Percentiles rank a stretch among this genome's conserved stretches.
Conservation (phyloP, 2,113 vertebrate species). For the Dipodomys stephensi region DNA sequence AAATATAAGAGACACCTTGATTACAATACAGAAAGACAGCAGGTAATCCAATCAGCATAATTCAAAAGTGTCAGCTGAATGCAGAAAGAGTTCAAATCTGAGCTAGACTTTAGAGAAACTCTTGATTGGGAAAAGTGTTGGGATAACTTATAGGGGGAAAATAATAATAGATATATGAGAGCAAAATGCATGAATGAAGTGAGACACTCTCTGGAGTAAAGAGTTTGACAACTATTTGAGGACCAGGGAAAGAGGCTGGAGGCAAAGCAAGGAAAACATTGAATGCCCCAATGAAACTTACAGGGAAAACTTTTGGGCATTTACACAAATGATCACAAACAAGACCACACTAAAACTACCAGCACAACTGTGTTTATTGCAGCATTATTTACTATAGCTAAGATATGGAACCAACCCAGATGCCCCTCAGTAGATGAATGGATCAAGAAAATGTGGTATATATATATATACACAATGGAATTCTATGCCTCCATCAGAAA, state of each 20-base stretch:
- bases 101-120: not conserved
- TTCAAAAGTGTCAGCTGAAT: not conserved
- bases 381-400: too few species aligned
- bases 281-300: not conserved
- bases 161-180: not conserved
- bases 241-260: constrained; percentile 4
- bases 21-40: not conserved
- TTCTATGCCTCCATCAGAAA: too few species aligned
- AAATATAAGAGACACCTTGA: not conserved
- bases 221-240: constrained; percentile 1
- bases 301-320: too few species aligned
- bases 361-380: too few species aligned
- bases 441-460: too few species aligned
- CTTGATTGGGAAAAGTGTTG: not conserved
- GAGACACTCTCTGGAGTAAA: not conserved
- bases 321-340: too few species aligned
- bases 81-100: not conserved
- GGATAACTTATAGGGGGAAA: not conserved
- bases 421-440: too few species aligned
- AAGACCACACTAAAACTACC: too few species aligned
- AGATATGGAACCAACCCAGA: too few species aligned
- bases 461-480: too few species aligned
- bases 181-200: not conserved
- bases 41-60: not conserved
- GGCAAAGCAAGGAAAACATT: not conserved